Evolutionary conservation across 2,113 vertebrate genomes (phyloP), one percentile per base, ranked within the genome.

Genomic region (Ursus arctos): DNA sequence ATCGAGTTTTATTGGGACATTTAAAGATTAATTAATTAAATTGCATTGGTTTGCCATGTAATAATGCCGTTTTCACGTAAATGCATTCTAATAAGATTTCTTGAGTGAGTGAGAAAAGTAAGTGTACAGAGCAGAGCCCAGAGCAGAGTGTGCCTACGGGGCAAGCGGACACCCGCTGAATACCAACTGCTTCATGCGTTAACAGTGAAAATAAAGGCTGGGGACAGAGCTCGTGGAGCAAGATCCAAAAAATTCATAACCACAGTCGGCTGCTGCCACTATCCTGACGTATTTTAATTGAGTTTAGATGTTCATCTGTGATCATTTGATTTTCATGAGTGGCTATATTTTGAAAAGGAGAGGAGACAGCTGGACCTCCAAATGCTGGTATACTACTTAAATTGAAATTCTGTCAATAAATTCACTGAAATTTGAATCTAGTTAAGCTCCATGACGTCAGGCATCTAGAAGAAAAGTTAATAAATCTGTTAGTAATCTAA

Each of bases 401-500:
- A 63, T 65, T 31, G n/a, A 86, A 91, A 91, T 72, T 33, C 71
- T 4, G 15, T n/a, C 24, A 28, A 36, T 36, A 49, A 26, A 36
- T 57, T 40, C 24, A 12, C 55, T 59, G 33, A 59, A 61, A 40
- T 69, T 28, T 18, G 28, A 69, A 49, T 74, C 71, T 16, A 0
- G 26, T 67, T 81, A 69, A 67, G 67, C 21, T 77, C 49, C 18
- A 18, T 47, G 33, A 40, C 9, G 13, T 67, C 28, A 36, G 65
- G n/a, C 7, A 28, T 59, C 57, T 67, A 88, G 57, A 67, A 26
- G 15, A 87, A 82, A 76, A 59, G 3, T 57, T 47, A 47, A 12
- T n/a, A 22, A 82, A 6, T 82, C 19, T 95, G 57, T 91, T 92
- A 77, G 36, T 53, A 82, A 96, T 16, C 33, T 36, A 77, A 24